Percentiles rank a stretch among this genome's conserved stretches.
These are phyloP conservation scores for Orchesella flavescens DNA, from an alignment of 2,888 invertebrate genomes.

Conservation along the genomic window DNA sequence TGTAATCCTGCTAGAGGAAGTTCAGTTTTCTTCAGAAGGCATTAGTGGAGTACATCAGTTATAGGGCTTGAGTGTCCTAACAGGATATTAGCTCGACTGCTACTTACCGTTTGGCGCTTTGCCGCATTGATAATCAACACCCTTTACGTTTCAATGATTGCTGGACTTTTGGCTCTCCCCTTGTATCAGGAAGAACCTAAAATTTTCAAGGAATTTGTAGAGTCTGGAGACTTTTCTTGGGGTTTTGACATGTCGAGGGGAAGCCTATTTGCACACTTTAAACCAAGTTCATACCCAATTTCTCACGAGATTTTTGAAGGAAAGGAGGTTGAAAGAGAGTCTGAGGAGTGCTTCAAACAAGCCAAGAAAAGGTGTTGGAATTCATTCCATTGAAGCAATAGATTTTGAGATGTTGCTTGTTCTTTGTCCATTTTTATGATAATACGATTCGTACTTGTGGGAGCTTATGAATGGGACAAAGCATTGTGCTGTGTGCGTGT, in stretches of 20 bases:
- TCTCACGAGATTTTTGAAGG: slow-evolving; percentile 31
- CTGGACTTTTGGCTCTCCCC: slow-evolving; percentile 46
- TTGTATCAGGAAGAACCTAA: slow-evolving; percentile 37
- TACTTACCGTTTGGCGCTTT: slow-evolving; percentile 42
- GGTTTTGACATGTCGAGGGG: slow-evolving; percentile 58
- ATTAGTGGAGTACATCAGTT: slow-evolving; percentile 16
- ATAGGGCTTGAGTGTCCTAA: slow-evolving; percentile 18
- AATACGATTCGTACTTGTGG: too few species aligned
- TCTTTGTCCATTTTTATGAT: too few species aligned
- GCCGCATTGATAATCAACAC: slow-evolving; percentile 35
- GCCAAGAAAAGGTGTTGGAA: too few species aligned
- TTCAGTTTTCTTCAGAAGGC: neutral
- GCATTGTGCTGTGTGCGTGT: too few species aligned
- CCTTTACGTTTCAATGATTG: slow-evolving; percentile 47
- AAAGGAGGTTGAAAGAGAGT: slow-evolving; percentile 27
- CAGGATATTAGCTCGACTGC: neutral
- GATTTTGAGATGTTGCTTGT: too few species aligned
- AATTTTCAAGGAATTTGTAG: slow-evolving; percentile 51
- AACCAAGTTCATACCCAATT: slow-evolving; percentile 32
- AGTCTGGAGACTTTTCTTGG: slow-evolving; percentile 33
- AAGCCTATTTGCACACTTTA: slow-evolving; percentile 45
- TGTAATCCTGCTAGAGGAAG: neutral
- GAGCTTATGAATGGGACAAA: too few species aligned
- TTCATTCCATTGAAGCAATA: too few species aligned
- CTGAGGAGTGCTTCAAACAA: slow-evolving; percentile 48